These are phyloP conservation scores for Hypolimnas misippus DNA, from an alignment of 2,888 invertebrate species.

Conservation along the genomic window DNA sequence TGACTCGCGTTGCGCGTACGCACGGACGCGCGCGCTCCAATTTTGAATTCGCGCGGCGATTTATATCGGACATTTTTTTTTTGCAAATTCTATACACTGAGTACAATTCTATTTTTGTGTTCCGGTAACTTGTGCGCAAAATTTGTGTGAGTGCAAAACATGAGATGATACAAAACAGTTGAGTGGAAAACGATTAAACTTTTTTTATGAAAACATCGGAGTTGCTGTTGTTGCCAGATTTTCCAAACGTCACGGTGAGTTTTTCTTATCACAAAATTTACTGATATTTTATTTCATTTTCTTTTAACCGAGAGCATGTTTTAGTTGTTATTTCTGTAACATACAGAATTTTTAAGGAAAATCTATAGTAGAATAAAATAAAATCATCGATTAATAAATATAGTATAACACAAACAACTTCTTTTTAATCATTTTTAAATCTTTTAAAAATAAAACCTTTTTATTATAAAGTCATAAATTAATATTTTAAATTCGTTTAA, in stretches of 20 bases:
- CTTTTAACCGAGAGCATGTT: no score
- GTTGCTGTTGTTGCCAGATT: slow-evolving; percentile 47
- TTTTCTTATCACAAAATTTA: not conserved
- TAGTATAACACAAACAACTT: no score
- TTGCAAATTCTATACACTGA: slow-evolving; percentile 7
- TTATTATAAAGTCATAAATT: no score
- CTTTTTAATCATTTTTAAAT: no score
- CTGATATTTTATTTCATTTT: no score
- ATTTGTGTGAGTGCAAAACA: slow-evolving; percentile 49
- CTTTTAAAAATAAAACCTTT: no score
- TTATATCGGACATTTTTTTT: slow-evolving; percentile 43
- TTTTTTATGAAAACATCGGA: slow-evolving; percentile 54
- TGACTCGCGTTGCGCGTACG: slow-evolving; percentile 73
- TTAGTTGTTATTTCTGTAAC: no score
- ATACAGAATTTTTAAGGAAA: no score
- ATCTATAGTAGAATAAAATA: no score
- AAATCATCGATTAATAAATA: no score
- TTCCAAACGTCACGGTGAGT: slow-evolving; percentile 34
- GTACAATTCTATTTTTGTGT: slow-evolving; percentile 46
- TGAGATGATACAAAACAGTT: slow-evolving; percentile 54
- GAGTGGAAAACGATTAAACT: slow-evolving; percentile 52
- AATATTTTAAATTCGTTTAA: no score
- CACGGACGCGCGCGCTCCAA: slow-evolving; percentile 64
- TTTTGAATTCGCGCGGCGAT: slow-evolving; percentile 50
- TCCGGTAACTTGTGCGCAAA: slow-evolving; percentile 50